Conservation (phyloP, 2,113 vertebrate species). For the Ascaphus truei region DNA sequence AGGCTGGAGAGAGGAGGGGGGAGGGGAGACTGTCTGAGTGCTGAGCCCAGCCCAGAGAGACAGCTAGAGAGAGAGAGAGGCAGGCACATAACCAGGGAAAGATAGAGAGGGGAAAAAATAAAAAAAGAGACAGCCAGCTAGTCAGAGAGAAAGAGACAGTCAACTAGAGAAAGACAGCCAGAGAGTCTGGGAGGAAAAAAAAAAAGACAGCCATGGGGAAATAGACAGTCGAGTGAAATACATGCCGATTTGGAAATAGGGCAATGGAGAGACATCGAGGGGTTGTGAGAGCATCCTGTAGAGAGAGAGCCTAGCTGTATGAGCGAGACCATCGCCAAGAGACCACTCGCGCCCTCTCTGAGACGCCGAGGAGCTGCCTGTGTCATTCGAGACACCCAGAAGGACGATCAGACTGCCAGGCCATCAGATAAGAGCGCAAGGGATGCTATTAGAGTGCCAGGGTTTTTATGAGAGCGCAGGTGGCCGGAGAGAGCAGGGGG, state of each 20-base stretch:
- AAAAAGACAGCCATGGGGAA: neutral
- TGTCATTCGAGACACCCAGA: too few relatives aligned
- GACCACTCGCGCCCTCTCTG: too few relatives aligned
- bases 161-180: neutral
- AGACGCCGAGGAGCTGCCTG: too few relatives aligned
- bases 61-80: neutral
- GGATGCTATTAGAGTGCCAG: conserved; percentile 5
- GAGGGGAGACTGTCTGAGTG: neutral
- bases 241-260: neutral
- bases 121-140: neutral
- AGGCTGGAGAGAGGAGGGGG: conserved; percentile 21
- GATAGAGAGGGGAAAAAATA: neutral
- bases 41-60: conserved; percentile 24
- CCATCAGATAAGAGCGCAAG: neutral
- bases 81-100: neutral
- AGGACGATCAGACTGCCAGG: too few relatives aligned
- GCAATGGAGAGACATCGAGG: neutral
- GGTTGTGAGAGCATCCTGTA: neutral
- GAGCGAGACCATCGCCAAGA: neutral
- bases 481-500: neutral
- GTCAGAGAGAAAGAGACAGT: neutral
- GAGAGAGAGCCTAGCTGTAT: too few relatives aligned
- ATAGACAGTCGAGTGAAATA: neutral
- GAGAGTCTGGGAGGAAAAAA: neutral
- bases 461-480: neutral